A percentile compares a stretch with the other conserved stretches of the same genome.
These are phyloP conservation scores for Harpegnathos saltator DNA, from an alignment of 1,140 invertebrate species.

Conservation along the genomic window DNA sequence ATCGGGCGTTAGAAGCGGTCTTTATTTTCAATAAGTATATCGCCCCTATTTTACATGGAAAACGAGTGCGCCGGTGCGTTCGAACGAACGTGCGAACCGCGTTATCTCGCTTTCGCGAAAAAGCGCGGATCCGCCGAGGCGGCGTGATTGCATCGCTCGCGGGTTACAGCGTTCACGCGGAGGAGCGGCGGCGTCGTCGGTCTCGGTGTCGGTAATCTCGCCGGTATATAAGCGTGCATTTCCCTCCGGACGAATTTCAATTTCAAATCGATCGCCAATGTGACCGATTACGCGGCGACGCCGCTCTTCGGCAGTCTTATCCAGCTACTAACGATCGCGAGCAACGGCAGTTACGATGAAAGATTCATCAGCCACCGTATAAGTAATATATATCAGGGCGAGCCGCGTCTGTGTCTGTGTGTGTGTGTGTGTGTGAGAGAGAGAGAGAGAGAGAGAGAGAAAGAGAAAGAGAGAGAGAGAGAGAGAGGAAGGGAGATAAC, in stretches of 20 bases:
- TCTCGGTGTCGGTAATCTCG: constrained; percentile 41
- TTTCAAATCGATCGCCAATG: constrained; percentile 10
- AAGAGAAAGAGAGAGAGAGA: no score
- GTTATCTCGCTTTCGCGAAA: neutral
- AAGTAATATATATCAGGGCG: constrained; percentile 48
- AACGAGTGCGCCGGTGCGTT: neutral
- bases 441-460: no score
- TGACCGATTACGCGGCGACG: constrained; percentile 8
- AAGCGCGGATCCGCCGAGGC: neutral
- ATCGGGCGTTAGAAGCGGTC: constrained; percentile 16
- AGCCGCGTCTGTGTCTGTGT: no score
- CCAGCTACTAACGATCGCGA: constrained; percentile 28
- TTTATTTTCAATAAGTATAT: constrained; percentile 28
- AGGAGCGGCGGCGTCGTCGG: no score
- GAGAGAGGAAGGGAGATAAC: no score
- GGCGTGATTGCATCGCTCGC: neutral
- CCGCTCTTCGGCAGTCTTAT: neutral
- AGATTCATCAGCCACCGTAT: constrained; percentile 47
- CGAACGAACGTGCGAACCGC: neutral
- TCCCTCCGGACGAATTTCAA: constrained; percentile 17
- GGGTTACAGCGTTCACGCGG: neutral
- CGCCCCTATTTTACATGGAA: neutral
- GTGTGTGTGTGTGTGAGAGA: no score
- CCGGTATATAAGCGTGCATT: constrained; percentile 3
- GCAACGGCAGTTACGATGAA: constrained; percentile 43